Base-by-base conservation (phyloP, 2,888 invertebrate species). In the Ormyrus thymus region DNA sequence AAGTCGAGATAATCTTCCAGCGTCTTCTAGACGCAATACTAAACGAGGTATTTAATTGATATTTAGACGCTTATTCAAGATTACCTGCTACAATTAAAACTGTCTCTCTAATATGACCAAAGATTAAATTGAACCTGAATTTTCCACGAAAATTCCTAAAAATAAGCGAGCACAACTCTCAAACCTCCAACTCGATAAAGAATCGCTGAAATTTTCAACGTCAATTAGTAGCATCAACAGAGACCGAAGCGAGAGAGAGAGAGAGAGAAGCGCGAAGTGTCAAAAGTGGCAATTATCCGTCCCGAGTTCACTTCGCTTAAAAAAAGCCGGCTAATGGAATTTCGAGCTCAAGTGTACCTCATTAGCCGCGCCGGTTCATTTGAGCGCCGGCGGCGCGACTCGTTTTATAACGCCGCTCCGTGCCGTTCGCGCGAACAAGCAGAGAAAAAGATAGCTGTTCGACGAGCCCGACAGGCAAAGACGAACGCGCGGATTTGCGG, bases 291-390 rank as follows among this genome's bases (percentile, higher is more conserved):
- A 29, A 29, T 29, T 29, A 29, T 29, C 29, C 29, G 29, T 29
- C 29, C 2, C 29, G 29, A 29, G 29, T 2, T 1, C 29, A 3
- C 29, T 29, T 29, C 29, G 29, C 29, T 29, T 15, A 6, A 58
- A 58, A 58, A 61, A 11, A 10, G 50, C 3, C 29, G 9, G 48
- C 10, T 65, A 65, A 65, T 65, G 43, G 65, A 50, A 65, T 65
- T 65, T 51, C 51, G 43, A 61, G 59, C 61, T 61, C 59, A 61
- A 71, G 61, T 61, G 45, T 43, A 71, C n/a, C 71, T 71, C 61
- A 71, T 71, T 71, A 71, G 45, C 50, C 51, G 65, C 8, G 43
- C 50, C 71, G 11, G 51, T 71, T 71, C 59, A 71, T 71, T 29
- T 71, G 51, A 71, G 61, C 50, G 11, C 45, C 43, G n/a, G 56